Evolutionary conservation across 2,888 invertebrate genomes (phyloP).

Genomic region (Uropetala carovei): DNA sequence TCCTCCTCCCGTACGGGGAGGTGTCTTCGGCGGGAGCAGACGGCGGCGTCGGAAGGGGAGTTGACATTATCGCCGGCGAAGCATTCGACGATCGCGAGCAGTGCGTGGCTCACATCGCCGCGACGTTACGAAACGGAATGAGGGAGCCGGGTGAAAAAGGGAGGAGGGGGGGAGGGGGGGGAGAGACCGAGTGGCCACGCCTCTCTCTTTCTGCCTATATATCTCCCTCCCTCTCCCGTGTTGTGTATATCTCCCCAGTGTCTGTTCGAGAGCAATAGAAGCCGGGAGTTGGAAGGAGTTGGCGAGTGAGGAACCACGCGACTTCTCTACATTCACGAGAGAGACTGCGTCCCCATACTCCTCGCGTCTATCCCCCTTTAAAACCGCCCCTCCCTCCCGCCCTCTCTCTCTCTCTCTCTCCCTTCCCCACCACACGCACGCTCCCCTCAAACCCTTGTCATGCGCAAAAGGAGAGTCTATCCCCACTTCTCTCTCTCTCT

Average conservation of each 20-base stretch:
- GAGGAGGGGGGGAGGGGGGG: too few relatives aligned
- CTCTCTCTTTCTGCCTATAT: not conserved
- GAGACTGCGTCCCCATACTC: not conserved
- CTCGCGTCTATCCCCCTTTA: not conserved
- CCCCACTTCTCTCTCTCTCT: not conserved
- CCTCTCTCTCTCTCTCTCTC: too few relatives aligned
- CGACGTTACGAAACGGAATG: not conserved
- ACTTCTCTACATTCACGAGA: not conserved
- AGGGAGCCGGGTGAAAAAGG: not conserved
- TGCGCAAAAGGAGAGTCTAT: not conserved
- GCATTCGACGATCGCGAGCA: not conserved
- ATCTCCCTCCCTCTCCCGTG: not conserved
- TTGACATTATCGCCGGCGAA: too few relatives aligned
- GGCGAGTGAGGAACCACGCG: not conserved
- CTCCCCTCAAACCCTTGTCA: slow-evolving; percentile 35
- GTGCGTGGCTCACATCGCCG: not conserved
- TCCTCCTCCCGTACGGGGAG: too few relatives aligned
- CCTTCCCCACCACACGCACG: not conserved
- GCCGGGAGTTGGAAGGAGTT: not conserved
- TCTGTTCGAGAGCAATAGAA: not conserved
- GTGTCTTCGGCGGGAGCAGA: not conserved
- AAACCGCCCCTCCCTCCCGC: not conserved
- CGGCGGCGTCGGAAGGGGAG: not conserved
- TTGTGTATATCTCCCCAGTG: not conserved
- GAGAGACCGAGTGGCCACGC: not conserved